phyloP scores from a whole-genome alignment of 2,888 invertebrate genomes.

The Priocnemis perturbator region DNA sequence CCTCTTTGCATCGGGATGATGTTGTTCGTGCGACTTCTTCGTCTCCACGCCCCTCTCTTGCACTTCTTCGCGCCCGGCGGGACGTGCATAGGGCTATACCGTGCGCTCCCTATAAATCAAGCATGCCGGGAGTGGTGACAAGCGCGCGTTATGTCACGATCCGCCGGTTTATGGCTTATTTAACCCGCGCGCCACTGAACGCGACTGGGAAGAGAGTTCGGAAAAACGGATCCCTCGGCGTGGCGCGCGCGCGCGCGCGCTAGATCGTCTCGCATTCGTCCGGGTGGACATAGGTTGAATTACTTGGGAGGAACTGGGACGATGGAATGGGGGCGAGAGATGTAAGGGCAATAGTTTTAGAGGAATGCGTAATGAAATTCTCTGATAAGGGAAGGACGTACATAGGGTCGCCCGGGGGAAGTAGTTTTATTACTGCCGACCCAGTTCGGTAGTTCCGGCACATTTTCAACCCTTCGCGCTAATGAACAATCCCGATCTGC shows the following conservation, averaged over 20 bases:
- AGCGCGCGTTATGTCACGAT: conserved; percentile 60
- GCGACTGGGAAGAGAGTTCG: conserved; percentile 12
- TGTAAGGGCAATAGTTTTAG: no score
- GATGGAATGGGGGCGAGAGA: conserved; percentile 1
- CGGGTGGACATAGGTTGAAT: no score
- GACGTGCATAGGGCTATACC: conserved; percentile 12
- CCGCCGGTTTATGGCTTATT: conserved; percentile 58
- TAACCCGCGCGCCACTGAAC: conserved; percentile 43
- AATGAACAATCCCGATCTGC: no score
- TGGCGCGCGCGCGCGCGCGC: conserved; percentile 24
- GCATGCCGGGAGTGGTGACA: conserved; percentile 54
- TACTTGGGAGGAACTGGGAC: neutral
- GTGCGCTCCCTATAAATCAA: conserved; percentile 61
- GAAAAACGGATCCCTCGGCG: conserved; percentile 24
- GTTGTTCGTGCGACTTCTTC: conserved; percentile 29
- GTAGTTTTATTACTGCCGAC: no score
- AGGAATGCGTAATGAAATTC: no score
- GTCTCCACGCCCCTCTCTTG: conserved; percentile 16
- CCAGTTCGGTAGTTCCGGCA: no score
- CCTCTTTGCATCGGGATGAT: conserved; percentile 47
- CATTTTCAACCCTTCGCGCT: no score
- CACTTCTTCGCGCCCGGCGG: conserved; percentile 12
- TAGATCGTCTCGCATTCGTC: conserved; percentile 11
- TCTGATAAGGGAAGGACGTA: no score
- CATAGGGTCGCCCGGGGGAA: no score